phyloP scores from a whole-genome alignment of 2,797 vertebrate species.

The Crocidura indochinensis region DNA sequence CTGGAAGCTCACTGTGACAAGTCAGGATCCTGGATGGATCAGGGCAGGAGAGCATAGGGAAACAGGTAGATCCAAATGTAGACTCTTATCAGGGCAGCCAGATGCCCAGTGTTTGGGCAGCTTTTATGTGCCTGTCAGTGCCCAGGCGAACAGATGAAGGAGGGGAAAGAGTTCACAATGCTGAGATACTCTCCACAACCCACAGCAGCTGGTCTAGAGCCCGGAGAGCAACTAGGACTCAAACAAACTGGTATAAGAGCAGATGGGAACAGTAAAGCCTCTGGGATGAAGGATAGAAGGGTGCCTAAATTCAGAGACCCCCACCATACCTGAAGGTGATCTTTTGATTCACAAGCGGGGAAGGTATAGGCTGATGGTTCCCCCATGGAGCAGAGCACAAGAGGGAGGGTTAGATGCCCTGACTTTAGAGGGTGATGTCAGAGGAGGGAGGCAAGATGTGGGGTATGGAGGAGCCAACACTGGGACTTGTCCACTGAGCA shows the following conservation, averaged over 20 bases:
- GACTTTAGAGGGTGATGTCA: not conserved
- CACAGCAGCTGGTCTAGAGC: not conserved
- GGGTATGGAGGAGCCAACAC: not conserved
- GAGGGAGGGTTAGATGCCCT: not conserved
- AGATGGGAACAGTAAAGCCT: not conserved
- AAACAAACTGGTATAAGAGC: not conserved
- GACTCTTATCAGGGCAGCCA: not conserved
- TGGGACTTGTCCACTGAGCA: not conserved
- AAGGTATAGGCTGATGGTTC: not conserved
- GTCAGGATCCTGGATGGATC: not conserved
- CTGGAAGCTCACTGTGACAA: not conserved
- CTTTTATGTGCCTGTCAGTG: not conserved
- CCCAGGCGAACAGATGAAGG: not conserved
- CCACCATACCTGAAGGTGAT: accelerated
- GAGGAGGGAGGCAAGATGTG: not conserved
- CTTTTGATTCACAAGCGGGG: not conserved
- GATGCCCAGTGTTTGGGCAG: not conserved
- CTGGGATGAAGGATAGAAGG: not conserved
- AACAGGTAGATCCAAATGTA: not conserved
- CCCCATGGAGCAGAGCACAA: not conserved
- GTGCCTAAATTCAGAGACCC: not conserved
- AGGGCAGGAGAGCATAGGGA: not conserved
- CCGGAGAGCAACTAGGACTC: not conserved
- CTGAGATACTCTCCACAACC: not conserved
- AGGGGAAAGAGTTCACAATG: not conserved